Conservation (phyloP, 2,797 vertebrate genomes). For the Manis javanica region DNA sequence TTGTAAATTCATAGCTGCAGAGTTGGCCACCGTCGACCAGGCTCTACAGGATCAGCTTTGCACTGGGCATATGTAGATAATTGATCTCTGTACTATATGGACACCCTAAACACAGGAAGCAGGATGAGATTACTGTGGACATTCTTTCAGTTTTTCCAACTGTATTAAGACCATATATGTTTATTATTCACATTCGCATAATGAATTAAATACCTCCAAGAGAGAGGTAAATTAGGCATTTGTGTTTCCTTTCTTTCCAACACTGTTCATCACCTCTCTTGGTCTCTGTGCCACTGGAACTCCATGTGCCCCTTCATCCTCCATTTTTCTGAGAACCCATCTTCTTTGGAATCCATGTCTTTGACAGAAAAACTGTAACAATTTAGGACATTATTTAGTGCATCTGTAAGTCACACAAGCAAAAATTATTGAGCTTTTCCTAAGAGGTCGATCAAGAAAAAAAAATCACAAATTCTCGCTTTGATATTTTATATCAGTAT, state of each 20-base stretch:
- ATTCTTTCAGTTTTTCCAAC: background rate
- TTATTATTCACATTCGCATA: background rate
- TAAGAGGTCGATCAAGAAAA: background rate
- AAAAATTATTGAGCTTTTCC: background rate
- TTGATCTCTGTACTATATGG: background rate
- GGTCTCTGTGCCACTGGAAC: background rate
- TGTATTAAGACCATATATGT: background rate
- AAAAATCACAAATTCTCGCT: background rate
- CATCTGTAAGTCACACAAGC: background rate
- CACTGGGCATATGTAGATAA: background rate
- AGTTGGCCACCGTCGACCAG: background rate
- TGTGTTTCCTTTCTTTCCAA: background rate
- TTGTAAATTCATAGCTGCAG: background rate
- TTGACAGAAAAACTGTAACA: background rate
- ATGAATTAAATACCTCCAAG: background rate
- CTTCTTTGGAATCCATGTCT: background rate
- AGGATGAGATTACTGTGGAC: background rate
- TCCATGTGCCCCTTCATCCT: background rate
- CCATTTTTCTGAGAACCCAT: background rate
- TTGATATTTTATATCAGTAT: constrained; percentile 42
- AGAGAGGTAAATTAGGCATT: background rate
- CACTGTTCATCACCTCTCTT: background rate
- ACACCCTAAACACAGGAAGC: background rate
- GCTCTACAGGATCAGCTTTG: background rate
- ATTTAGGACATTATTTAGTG: background rate